Percentiles rank a stretch among this genome's conserved stretches.
phyloP scores from a whole-genome alignment of 2,113 vertebrate species.

The Rhabdornis inornatus region DNA sequence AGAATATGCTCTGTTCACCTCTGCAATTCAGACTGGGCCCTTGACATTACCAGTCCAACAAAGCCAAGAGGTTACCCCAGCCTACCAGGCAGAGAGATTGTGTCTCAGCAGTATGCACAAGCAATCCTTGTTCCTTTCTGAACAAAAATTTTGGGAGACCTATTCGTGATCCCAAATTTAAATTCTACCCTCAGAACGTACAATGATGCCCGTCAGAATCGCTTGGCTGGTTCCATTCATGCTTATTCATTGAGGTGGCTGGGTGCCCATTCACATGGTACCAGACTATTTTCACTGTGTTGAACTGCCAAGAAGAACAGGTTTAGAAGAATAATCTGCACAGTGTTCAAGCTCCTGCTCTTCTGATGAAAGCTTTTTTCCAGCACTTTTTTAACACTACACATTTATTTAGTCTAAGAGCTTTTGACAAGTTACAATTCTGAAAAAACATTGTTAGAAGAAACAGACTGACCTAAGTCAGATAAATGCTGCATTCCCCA shows the following conservation, averaged over 20 bases:
- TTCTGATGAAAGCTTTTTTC: background rate
- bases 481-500: background rate
- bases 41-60: background rate
- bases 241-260: conserved; percentile 28
- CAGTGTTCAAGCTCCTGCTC: background rate
- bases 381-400: background rate
- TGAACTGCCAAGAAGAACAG: conserved; percentile 35
- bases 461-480: background rate
- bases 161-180: conserved; percentile 29
- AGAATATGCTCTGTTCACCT: background rate
- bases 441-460: background rate
- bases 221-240: conserved; percentile 55
- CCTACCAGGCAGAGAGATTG: background rate
- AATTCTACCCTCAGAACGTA: conserved; percentile 8
- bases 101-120: background rate
- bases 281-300: background rate
- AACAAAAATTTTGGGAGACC: background rate
- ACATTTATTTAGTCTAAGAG: background rate
- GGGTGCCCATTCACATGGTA: conserved; percentile 34
- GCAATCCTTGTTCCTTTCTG: background rate
- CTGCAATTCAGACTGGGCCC: background rate
- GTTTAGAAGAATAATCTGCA: conserved; percentile 39
- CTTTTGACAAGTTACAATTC: background rate
- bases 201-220: conserved; percentile 19
- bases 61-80: background rate